A percentile compares a stretch with the other conserved stretches of the same genome.
Evolutionary conservation across 2,888 invertebrate genomes (phyloP).

Genomic region (Desoria tigrina): DNA sequence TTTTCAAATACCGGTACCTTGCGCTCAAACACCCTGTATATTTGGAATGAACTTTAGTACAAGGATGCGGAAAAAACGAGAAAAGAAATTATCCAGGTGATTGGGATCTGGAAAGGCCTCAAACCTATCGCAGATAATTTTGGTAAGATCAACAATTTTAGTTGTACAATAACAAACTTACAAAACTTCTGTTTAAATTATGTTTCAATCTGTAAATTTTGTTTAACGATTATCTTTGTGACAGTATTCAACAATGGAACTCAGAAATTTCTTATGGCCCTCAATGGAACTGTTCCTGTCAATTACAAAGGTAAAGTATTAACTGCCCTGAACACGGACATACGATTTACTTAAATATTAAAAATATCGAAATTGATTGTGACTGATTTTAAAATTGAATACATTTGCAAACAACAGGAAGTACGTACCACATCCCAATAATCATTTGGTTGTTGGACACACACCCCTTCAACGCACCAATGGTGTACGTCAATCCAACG

Average conservation of each 20-base stretch:
- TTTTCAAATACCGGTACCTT: too few relatives aligned
- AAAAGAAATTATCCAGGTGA: conserved; percentile 68
- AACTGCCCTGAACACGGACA: conserved; percentile 7
- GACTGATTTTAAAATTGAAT: too few relatives aligned
- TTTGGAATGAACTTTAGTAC: too few relatives aligned
- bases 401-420: too few relatives aligned
- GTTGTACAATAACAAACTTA: not conserved
- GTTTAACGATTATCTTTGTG: too few relatives aligned
- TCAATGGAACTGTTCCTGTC: conserved; percentile 91
- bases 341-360: not conserved
- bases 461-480: conserved; percentile 93
- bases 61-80: conserved; percentile 68
- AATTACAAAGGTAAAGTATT: conserved; percentile 70
- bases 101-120: conserved; percentile 68
- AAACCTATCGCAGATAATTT: conserved; percentile 68
- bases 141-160: conserved; percentile 59
- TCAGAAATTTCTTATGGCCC: conserved; percentile 75
- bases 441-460: conserved; percentile 96
- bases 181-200: not conserved
- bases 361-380: too few relatives aligned
- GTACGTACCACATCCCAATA: conserved; percentile 92
- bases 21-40: too few relatives aligned
- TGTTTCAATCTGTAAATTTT: too few relatives aligned
- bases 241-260: conserved; percentile 86
- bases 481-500: conserved; percentile 76